Conservation (phyloP, 2,797 vertebrate species). For the Babyrousa celebensis region DNA sequence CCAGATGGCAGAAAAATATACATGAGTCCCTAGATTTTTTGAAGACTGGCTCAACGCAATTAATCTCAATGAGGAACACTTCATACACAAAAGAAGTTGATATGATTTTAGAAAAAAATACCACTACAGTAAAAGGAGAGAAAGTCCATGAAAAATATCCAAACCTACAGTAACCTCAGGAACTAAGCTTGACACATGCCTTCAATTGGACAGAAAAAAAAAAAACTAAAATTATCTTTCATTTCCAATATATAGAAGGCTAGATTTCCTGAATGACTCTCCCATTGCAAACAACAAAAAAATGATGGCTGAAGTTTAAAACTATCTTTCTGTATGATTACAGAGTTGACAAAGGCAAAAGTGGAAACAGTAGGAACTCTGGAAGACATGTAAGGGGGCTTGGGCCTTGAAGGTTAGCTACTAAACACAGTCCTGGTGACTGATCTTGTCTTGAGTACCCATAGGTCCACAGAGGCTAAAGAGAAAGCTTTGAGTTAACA, state of each 20-base stretch:
- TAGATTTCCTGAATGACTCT: background rate
- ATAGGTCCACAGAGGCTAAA: background rate
- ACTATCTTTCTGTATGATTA: slow-evolving; percentile 9
- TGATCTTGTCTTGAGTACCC: background rate
- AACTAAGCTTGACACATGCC: background rate
- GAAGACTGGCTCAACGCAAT: background rate
- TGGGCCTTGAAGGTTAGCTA: background rate
- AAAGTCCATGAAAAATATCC: slow-evolving; percentile 17
- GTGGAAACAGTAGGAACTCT: background rate
- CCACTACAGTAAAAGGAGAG: background rate
- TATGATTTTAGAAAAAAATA: slow-evolving; percentile 43
- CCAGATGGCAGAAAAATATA: slow-evolving; percentile 7
- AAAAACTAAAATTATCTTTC: slow-evolving; percentile 15
- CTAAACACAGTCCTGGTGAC: slow-evolving; percentile 1
- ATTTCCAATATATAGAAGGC: slow-evolving; percentile 23
- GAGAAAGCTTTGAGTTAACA: background rate
- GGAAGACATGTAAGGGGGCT: background rate
- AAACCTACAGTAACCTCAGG: slow-evolving; percentile 40
- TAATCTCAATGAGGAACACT: slow-evolving; percentile 8
- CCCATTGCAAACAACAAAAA: slow-evolving; percentile 25
- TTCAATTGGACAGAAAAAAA: slow-evolving; percentile 3
- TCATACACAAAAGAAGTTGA: background rate
- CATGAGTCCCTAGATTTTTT: slow-evolving; percentile 3
- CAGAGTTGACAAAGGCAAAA: background rate
- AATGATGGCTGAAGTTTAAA: background rate